These are phyloP conservation scores for Spatulosminthurus flaviceps DNA, from an alignment of 2,888 invertebrate genomes.

Conservation along the genomic window DNA sequence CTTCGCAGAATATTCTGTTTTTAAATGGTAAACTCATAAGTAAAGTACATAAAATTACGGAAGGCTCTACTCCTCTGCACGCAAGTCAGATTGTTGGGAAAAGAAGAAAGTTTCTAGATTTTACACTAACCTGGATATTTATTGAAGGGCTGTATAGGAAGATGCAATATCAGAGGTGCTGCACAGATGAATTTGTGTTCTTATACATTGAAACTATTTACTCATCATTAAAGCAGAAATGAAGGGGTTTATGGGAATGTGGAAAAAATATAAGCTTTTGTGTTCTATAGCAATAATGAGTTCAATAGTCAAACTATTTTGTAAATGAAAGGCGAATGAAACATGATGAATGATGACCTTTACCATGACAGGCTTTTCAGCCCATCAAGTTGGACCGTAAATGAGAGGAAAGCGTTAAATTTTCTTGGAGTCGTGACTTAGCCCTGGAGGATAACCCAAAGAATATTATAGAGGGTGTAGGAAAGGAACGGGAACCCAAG, in stretches of 20 bases:
- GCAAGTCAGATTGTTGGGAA: too few relatives aligned
- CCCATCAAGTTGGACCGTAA: constrained; percentile 21
- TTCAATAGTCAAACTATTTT: not conserved
- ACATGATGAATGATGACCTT: constrained; percentile 42
- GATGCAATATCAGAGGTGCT: not conserved
- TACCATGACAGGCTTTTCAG: constrained; percentile 32
- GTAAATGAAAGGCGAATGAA: constrained; percentile 23
- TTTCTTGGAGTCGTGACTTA: constrained; percentile 41
- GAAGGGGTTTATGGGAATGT: not conserved
- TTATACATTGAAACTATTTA: not conserved
- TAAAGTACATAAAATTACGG: too few relatives aligned
- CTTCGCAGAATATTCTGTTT: too few relatives aligned
- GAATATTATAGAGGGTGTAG: not conserved
- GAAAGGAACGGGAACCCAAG: not conserved
- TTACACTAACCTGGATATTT: not conserved
- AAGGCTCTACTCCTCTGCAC: too few relatives aligned
- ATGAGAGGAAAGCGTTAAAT: constrained; percentile 31
- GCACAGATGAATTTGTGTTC: not conserved
- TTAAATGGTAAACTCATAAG: too few relatives aligned
- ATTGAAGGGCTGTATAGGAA: too few relatives aligned
- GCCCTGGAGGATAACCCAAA: constrained; percentile 31
- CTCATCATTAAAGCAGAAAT: constrained; percentile 9
- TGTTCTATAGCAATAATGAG: not conserved
- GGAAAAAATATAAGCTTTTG: not conserved
- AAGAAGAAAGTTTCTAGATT: not conserved